Base-by-base conservation (phyloP, 2,797 vertebrate species). In the Micrastur ruficollis region DNA sequence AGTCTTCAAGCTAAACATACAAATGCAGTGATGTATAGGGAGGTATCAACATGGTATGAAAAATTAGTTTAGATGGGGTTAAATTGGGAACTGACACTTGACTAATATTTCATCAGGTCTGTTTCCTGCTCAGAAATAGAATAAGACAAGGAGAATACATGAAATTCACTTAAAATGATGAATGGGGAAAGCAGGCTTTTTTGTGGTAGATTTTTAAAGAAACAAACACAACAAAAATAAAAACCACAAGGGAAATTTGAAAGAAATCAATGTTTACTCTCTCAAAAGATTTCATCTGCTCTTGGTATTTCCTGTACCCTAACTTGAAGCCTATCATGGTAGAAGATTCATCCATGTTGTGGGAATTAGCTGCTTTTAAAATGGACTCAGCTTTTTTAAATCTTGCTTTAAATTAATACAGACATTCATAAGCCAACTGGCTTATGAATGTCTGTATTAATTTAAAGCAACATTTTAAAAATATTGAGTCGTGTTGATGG, bases 21-120 rank as follows among this genome's bases (percentile, higher is more conserved):
- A 80, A 67, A 49, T 67, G 47, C 70, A 73, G 11, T 58, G 53
- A n/a, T 68, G 46, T 50, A 56, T 11, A 49, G 53, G 61, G 46
- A 89, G 49, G 4, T 75, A 70, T 75, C 55, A 66, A 65, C 17
- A 61, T 42, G 46, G 14, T 53, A 72, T 96, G 89, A 92, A 91
- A 95, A 92, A 96, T 96, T 53, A 71, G 79, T 88, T 94, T 86
- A 91, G 84, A 81, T 85, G 52, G 25, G 86, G 62, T 92, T 91
- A 93, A 95, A 95, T 62, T 62, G 46, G 50, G 58, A 91, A 63
- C 72, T 86, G 79, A 81, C 38, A 86, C 49, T 62, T 86, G 61
- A 87, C 84, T 92, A 88, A 78, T 89, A 92, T 83, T 91, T 91
- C 68, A 44, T 82, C 73, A 32, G 55, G 47, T 67, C 40, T 47